Evolutionary conservation across 2,113 vertebrate species (phyloP).

Genomic region (Micronycteris hirsuta): DNA sequence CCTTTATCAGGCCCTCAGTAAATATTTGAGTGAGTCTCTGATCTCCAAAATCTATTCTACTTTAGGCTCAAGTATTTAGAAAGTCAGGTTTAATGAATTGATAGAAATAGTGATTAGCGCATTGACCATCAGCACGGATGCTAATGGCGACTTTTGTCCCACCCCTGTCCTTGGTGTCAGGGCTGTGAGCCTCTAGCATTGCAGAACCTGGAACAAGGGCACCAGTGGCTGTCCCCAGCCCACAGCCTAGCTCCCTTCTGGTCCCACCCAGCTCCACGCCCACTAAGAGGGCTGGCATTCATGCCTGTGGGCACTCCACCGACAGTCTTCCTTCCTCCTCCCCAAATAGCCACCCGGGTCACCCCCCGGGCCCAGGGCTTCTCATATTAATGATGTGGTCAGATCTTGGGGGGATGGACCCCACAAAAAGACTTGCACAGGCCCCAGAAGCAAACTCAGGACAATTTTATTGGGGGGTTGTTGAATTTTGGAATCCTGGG

Average conservation of each 20-base stretch:
- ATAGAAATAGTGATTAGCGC: background rate
- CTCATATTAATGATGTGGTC: background rate
- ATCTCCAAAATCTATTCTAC: background rate
- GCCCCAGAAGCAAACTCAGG: background rate
- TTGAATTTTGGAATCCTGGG: background rate
- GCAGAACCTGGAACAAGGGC: background rate
- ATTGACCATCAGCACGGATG: background rate
- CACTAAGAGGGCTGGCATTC: background rate
- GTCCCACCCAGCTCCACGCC: background rate
- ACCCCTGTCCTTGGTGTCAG: background rate
- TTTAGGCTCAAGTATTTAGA: background rate
- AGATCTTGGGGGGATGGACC: background rate
- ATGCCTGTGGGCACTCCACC: background rate
- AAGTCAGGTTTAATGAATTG: background rate
- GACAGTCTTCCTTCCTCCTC: background rate
- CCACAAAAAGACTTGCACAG: background rate
- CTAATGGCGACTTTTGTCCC: too few species aligned
- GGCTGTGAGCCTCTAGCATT: background rate
- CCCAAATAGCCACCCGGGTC: fast-evolving
- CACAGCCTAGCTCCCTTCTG: background rate
- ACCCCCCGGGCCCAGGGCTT: background rate
- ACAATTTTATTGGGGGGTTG: too few species aligned
- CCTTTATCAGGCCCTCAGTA: background rate
- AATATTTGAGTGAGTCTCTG: background rate
- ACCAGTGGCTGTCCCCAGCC: background rate